These are phyloP conservation scores for Automeris io DNA, from an alignment of 2,888 invertebrate species.

Conservation along the genomic window DNA sequence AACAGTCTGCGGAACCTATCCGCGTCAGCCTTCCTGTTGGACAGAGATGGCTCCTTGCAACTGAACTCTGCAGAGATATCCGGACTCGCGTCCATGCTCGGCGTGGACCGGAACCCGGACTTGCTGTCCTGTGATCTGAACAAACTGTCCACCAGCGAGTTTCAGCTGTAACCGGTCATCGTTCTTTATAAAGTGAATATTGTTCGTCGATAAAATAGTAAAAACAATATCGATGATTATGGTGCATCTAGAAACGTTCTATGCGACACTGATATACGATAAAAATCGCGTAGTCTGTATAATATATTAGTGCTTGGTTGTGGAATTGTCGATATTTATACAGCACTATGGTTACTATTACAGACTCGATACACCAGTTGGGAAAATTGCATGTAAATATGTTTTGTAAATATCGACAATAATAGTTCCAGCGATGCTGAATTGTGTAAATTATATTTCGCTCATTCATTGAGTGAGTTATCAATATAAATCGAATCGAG, in stretches of 20 bases:
- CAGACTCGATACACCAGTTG: too few species aligned
- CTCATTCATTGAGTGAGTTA: too few species aligned
- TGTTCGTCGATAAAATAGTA: too few species aligned
- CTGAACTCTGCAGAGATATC: conserved; percentile 73
- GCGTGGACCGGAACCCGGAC: conserved; percentile 15
- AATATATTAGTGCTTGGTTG: not conserved
- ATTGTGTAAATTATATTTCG: too few species aligned
- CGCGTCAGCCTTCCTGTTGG: conserved; percentile 36
- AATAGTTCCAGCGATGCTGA: too few species aligned
- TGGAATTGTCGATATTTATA: not conserved
- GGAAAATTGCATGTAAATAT: too few species aligned
- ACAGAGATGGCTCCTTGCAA: conserved; percentile 35
- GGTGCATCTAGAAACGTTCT: too few species aligned
- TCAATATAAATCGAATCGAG: too few species aligned
- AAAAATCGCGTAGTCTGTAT: too few species aligned
- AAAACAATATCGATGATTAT: not conserved
- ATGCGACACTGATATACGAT: too few species aligned
- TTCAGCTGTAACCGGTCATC: conserved; percentile 18
- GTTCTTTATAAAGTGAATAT: too few species aligned
- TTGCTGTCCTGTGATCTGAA: conserved; percentile 25
- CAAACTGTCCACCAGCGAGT: conserved; percentile 41
- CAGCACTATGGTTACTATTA: not conserved
- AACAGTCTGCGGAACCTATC: conserved; percentile 25
- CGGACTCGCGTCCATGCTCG: conserved; percentile 42
- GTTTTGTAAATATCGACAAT: too few species aligned